phyloP scores from a whole-genome alignment of 2,113 vertebrate genomes.

The Lampris megalopsis region DNA sequence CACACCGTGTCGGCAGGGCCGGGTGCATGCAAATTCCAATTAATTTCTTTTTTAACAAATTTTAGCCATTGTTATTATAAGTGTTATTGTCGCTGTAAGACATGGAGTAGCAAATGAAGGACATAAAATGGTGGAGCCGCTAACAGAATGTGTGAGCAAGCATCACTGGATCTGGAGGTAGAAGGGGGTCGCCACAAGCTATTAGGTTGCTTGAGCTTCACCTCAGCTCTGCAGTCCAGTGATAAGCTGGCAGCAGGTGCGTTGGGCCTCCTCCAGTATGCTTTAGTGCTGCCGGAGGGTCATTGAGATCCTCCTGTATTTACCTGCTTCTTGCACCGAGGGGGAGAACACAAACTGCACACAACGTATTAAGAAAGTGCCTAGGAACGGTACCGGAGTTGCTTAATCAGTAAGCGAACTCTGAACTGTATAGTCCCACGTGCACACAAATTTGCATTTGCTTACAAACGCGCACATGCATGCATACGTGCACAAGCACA shows the following conservation, averaged over 20 bases:
- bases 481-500: neutral
- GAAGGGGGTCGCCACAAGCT: conserved; percentile 60
- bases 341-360: conserved; percentile 3
- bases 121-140: conserved; percentile 60
- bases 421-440: neutral
- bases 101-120: conserved; percentile 40
- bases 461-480: conserved; percentile 1
- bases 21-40: neutral
- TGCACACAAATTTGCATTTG: neutral
- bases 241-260: conserved; percentile 69
- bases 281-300: conserved; percentile 57
- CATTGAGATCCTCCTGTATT: conserved; percentile 64
- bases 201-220: conserved; percentile 60
- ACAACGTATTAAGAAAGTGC: conserved; percentile 26
- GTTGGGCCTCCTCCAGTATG: conserved; percentile 48
- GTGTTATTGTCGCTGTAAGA: neutral
- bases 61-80: conserved; percentile 18
- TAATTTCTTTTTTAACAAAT: conserved; percentile 22
- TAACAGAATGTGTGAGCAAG: conserved; percentile 41
- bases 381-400: conserved; percentile 18
- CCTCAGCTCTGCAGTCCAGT: conserved; percentile 69
- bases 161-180: conserved; percentile 53
- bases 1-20: neutral
- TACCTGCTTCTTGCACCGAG: conserved; percentile 56
- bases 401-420: neutral